Conservation (phyloP, 2,113 vertebrate species). For the Capreolus pygargus region DNA sequence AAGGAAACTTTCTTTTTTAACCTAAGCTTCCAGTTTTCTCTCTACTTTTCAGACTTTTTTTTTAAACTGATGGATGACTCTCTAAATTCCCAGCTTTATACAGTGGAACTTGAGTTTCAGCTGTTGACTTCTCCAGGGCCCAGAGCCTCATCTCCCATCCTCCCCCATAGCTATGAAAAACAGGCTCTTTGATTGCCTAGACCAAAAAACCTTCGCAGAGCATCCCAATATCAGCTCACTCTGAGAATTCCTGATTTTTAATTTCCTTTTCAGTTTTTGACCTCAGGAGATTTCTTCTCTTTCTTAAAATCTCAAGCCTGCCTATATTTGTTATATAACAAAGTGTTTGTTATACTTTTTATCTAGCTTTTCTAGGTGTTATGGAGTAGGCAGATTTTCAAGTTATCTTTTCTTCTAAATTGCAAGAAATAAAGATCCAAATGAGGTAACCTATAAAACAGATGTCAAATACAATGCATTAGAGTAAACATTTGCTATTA, state of each 20-base stretch:
- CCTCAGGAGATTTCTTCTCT: neutral
- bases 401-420: neutral
- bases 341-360: neutral
- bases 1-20: neutral
- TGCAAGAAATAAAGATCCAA: neutral
- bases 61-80: neutral
- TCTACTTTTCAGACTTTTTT: neutral
- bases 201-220: neutral
- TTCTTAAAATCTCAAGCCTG: slow-evolving; percentile 16
- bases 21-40: neutral
- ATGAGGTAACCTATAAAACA: slow-evolving; percentile 29
- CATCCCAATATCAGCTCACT: neutral
- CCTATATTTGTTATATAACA: neutral
- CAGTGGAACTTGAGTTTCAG: neutral
- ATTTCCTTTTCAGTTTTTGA: slow-evolving; percentile 9
- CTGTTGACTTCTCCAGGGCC: neutral
- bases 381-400: neutral
- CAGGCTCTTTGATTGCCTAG: neutral
- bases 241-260: neutral
- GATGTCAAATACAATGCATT: neutral
- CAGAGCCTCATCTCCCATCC: neutral
- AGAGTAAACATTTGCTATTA: slow-evolving; percentile 35
- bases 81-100: neutral
- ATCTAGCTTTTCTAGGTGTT: slow-evolving; percentile 4
- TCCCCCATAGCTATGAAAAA: neutral